These are phyloP conservation scores for Vultur gryphus DNA, from an alignment of 2,797 vertebrate genomes.

Conservation along the genomic window DNA sequence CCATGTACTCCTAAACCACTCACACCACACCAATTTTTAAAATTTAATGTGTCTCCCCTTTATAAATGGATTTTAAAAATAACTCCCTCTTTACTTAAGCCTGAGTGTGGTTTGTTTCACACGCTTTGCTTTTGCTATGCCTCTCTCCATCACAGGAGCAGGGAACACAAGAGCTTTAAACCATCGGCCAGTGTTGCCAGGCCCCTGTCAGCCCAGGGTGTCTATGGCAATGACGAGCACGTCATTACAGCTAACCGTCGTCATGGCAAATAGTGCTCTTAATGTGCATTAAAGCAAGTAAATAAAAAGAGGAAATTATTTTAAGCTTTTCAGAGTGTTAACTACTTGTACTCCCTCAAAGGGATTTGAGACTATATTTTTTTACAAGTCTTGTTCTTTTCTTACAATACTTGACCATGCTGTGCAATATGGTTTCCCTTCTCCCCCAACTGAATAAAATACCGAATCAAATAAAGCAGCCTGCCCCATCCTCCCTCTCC, in stretches of 20 bases:
- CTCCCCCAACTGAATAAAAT: background rate
- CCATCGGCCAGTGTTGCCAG: background rate
- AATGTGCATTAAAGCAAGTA: background rate
- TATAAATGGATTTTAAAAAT: background rate
- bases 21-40: background rate
- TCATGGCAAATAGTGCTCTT: background rate
- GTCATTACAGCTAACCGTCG: background rate
- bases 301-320: background rate
- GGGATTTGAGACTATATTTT: background rate
- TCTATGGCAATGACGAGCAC: accelerated
- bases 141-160: background rate
- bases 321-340: background rate
- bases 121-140: background rate
- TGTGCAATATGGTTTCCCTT: background rate
- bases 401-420: background rate
- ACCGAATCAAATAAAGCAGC: background rate
- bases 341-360: background rate
- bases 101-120: background rate
- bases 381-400: background rate
- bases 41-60: background rate
- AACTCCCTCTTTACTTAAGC: background rate
- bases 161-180: background rate
- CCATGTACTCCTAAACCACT: background rate
- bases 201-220: background rate
- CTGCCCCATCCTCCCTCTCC: background rate